phyloP scores from a whole-genome alignment of 2,113 vertebrate species.

The Rhabdomys dilectus region DNA sequence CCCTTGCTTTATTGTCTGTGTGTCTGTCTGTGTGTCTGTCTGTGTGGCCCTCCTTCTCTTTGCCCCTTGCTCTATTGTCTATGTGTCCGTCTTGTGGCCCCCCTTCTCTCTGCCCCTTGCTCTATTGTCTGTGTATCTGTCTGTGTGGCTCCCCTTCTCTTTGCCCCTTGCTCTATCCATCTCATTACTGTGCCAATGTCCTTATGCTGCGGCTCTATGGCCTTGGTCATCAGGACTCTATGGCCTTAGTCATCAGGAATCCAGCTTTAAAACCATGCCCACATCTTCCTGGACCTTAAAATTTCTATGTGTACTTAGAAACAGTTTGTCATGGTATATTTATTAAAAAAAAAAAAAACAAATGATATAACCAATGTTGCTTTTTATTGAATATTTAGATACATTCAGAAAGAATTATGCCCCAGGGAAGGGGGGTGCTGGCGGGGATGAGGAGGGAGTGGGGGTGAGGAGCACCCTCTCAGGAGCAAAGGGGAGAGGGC shows the following conservation, averaged over 20 bases:
- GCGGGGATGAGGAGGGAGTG: too few species aligned
- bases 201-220: background rate
- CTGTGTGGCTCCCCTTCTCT: too few species aligned
- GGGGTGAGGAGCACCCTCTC: too few species aligned
- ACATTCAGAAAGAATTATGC: background rate
- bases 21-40: too few species aligned
- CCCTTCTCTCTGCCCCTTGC: too few species aligned
- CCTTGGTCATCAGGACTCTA: background rate
- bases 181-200: background rate
- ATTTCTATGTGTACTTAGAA: conserved; percentile 21
- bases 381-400: background rate
- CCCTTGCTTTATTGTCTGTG: too few species aligned
- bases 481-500: too few species aligned
- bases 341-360: background rate
- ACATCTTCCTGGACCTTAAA: background rate
- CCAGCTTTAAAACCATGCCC: background rate
- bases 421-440: too few species aligned
- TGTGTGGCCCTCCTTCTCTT: too few species aligned
- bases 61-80: too few species aligned
- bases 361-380: background rate
- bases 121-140: too few species aligned
- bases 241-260: background rate
- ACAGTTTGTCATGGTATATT: background rate
- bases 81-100: too few species aligned
- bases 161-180: background rate